Evolutionary conservation across 2,888 invertebrate species (phyloP), one percentile per base, ranked within the genome.

Genomic region (Netelia inedita): DNA sequence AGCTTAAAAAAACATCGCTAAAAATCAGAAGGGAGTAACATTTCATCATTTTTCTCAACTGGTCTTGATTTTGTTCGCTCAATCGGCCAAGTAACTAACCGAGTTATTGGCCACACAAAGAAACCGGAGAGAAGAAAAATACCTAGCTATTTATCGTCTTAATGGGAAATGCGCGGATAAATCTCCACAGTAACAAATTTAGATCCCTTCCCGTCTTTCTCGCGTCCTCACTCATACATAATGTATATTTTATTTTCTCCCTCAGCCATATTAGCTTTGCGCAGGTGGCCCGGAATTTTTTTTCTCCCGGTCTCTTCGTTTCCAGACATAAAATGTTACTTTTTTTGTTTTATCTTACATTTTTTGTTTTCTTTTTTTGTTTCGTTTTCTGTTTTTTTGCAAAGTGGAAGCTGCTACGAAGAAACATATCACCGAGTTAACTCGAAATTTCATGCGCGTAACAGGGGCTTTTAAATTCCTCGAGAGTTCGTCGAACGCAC

Each of bases 401-500:
- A 10, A 14, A 46, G 14, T 10, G 46, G 46, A 46, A 14, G 11
- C 46, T 14, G 46, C 3, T 3, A 11, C 14, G 14, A 14, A 11
- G 14, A 11, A 46, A 46, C 46, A 14, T 14, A 46, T 46, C 46
- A 46, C 14, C 46, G 14, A 14, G 46, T 46, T 46, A 57, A 71
- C 78, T 81, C 66, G 74, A 84, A 82, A 84, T 82, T 82, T 85
- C 46, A 41, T 78, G 16, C 86, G 85, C 82, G 82, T 80, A 85
- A 80, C 50, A 68, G 50, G 59, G 57, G 41, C 71, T 82, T 87
- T 82, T 68, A 79, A 83, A 86, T 79, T 85, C 82, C 46, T 73
- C 35, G 66, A 68, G 79, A 63, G 82, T 84, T 85, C 80, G 78
- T 74, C 79, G 78, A 55, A 74, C 75, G 73, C 59, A 55, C 71